phyloP scores from a whole-genome alignment of 92 coral and sea anemone genomes.

The Meandrina meandrites region DNA sequence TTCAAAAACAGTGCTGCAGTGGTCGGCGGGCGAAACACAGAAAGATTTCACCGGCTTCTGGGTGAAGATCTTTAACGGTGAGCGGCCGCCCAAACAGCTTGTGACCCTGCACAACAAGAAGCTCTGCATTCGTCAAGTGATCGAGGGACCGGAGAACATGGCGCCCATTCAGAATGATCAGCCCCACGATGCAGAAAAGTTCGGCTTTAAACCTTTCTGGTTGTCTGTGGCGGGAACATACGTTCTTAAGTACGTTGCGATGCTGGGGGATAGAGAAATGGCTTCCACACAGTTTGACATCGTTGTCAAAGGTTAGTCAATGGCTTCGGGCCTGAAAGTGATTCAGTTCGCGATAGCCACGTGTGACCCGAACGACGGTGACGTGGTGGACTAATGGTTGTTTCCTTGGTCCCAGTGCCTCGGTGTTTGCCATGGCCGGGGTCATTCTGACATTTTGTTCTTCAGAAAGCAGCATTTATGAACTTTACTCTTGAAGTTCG shows the following conservation, averaged over 20 bases:
- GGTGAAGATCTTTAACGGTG: constrained; percentile 83
- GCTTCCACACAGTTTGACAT: constrained; percentile 66
- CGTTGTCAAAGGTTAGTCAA: constrained; percentile 69
- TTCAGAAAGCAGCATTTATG: too few relatives aligned
- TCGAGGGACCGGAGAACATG: constrained; percentile 75
- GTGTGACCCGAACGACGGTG: background rate
- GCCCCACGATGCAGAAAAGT: constrained; percentile 77
- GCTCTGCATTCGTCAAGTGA: constrained; percentile 63
- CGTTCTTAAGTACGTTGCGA: constrained; percentile 58
- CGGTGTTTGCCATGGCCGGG: too few relatives aligned
- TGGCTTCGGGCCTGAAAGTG: background rate
- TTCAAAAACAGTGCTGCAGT: constrained; percentile 45
- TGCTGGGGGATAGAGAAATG: constrained; percentile 75
- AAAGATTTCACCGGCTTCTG: constrained; percentile 74
- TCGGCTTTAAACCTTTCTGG: constrained; percentile 82
- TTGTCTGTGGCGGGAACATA: constrained; percentile 69
- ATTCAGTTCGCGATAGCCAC: background rate
- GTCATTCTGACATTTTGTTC: too few relatives aligned
- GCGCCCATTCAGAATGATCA: constrained; percentile 82
- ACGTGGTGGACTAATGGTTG: too few relatives aligned
- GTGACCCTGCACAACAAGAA: constrained; percentile 74
- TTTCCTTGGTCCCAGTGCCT: too few relatives aligned
- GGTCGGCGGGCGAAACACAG: constrained; percentile 79
- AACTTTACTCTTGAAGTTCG: too few relatives aligned
- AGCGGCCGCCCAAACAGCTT: constrained; percentile 69